Conservation (phyloP, 2,888 invertebrate species). For the Clusia tigrina region DNA sequence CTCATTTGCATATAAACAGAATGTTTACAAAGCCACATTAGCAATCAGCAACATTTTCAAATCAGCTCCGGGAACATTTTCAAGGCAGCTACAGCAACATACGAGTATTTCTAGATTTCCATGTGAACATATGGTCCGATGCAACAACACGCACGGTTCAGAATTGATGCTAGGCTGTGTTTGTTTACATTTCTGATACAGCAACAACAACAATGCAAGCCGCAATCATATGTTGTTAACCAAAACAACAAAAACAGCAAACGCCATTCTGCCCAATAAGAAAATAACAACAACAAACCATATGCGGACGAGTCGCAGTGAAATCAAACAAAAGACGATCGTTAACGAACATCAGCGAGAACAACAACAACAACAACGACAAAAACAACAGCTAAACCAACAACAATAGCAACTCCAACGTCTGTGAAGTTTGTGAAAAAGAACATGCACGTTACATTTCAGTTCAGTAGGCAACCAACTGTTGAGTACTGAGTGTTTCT, state of each 20-base stretch:
- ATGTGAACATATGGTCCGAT: neutral
- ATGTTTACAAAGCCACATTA: neutral
- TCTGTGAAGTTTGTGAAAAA: too few species aligned
- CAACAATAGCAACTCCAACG: slow-evolving; percentile 9
- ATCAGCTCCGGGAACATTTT: neutral
- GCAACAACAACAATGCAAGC: neutral
- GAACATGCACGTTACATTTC: neutral
- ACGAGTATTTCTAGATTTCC: too few species aligned
- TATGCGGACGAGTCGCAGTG: neutral
- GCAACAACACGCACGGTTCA: neutral
- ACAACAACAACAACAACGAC: slow-evolving; percentile 12
- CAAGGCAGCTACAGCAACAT: neutral
- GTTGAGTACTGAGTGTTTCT: slow-evolving; percentile 36
- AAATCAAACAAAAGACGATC: neutral
- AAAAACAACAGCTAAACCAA: neutral
- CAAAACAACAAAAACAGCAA: neutral
- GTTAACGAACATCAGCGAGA: neutral
- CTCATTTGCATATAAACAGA: too few species aligned
- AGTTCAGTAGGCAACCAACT: slow-evolving; percentile 51
- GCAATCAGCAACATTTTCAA: neutral
- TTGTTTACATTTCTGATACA: neutral
- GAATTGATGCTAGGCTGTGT: too few species aligned
- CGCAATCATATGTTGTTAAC: neutral
- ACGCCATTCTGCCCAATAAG: neutral
- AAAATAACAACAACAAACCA: neutral